Base-by-base conservation (phyloP, 2,797 vertebrate species). In the Lemur catta region DNA sequence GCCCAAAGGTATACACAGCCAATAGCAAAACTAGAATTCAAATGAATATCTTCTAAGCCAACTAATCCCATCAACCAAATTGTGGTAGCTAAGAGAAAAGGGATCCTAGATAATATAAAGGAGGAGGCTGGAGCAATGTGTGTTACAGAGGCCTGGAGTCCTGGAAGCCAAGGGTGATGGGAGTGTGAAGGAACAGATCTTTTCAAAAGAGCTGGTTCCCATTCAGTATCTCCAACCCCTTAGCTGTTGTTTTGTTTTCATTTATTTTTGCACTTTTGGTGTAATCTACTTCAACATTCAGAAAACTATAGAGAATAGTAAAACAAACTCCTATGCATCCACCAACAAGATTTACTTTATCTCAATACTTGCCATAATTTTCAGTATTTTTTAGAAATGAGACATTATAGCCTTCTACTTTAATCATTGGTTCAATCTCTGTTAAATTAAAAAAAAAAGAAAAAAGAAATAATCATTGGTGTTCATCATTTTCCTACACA, bases 291-390 rank as follows among this genome's bases (percentile, higher is more conserved):
- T 89, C 50, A 52, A 93, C 41, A 90, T 78, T 84, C 75, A 72
- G 46, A 95, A 35, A 84, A 84, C 33, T 78, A 61, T 6, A 57
- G 30, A 61, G 71, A 65, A 84, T 69, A 89, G 79, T 52, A 81
- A 82, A 90, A 76, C 11, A 92, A 86, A 87, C 15, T 82, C 1
- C 10, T 1, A 81, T 43, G 5, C 65, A 76, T 38, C 88, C 6
- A 89, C 55, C 79, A 90, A 41, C 6, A 94, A 89, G n/a, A 81
- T 85, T 92, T 74, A 95, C 46, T 61, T 9, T 89, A 80, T 78
- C 22, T 90, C 14, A 89, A 84, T 61, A 91, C 33, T 61, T 92
- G 65, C 28, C 7, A n/a, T 82, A 61, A 71, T 61, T 89, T 76
- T 76, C 57, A 90, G 48, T 79, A 65, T 72, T 46, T 90, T 85